phyloP scores from a whole-genome alignment of 2,888 invertebrate species.

The Salticus scenicus region DNA sequence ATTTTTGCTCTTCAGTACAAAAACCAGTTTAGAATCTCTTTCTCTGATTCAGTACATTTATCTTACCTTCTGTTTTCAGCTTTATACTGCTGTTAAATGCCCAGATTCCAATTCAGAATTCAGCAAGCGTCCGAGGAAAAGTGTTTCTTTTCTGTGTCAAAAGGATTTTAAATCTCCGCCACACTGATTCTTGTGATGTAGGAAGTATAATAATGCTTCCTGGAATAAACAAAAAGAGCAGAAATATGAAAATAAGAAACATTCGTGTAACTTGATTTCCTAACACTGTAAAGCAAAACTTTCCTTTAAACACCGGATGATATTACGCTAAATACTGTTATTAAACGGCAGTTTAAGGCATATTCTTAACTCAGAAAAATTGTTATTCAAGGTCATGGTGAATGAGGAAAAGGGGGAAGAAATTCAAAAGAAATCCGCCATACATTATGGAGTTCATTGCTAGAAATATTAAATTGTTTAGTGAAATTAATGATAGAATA shows the following conservation, averaged over 20 bases:
- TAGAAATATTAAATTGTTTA: no score
- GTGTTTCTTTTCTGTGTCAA: conserved; percentile 22
- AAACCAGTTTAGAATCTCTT: neutral
- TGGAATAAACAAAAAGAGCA: neutral
- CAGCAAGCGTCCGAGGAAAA: conserved; percentile 15
- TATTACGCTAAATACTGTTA: no score
- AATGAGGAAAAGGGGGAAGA: no score
- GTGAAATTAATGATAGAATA: no score
- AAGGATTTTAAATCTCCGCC: conserved; percentile 1
- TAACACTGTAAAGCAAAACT: neutral
- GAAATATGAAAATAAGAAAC: conserved; percentile 2
- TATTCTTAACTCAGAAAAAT: no score
- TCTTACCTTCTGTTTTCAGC: neutral
- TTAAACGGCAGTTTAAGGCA: no score
- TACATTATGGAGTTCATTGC: no score
- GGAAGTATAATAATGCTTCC: conserved; percentile 10
- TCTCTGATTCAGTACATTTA: neutral
- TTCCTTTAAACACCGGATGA: neutral
- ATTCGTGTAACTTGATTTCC: neutral
- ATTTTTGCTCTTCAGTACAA: no score
- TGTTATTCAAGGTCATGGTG: no score
- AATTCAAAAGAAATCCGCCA: no score
- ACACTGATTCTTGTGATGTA: conserved; percentile 2
- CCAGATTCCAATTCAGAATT: neutral
- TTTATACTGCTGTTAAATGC: neutral